Percentiles rank a stretch among this genome's conserved stretches.
Conservation (phyloP, 92 coral and sea anemone genomes). For the Porites lobata region DNA sequence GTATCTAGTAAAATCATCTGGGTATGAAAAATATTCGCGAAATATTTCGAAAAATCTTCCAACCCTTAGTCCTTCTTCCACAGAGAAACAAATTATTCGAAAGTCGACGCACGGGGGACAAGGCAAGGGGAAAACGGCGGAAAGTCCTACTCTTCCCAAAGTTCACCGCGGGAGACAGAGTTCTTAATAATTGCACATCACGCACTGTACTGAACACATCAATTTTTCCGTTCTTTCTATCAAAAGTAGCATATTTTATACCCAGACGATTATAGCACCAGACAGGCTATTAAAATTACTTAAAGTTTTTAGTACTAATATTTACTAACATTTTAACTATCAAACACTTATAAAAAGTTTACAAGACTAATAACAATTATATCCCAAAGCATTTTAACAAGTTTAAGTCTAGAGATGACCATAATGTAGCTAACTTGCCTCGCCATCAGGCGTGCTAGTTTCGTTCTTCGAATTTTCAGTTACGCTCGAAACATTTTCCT, state of each 20-base stretch:
- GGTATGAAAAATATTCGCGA: background rate
- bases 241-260: too few relatives aligned
- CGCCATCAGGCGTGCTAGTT: background rate
- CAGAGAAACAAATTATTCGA: background rate
- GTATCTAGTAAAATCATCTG: background rate
- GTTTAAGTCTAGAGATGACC: background rate
- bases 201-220: too few relatives aligned
- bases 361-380: background rate
- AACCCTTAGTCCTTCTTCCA: background rate
- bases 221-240: too few relatives aligned
- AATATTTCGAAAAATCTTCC: too few relatives aligned
- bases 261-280: too few relatives aligned
- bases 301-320: too few relatives aligned
- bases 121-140: too few relatives aligned
- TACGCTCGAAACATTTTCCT: background rate
- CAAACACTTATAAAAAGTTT: slow-evolving; percentile 3
- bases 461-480: background rate
- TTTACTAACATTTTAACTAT: background rate
- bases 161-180: too few relatives aligned
- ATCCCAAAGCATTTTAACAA: background rate
- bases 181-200: too few relatives aligned
- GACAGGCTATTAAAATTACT: too few relatives aligned
- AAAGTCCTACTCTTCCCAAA: too few relatives aligned
- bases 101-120: too few relatives aligned
- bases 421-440: background rate